phyloP scores from a whole-genome alignment of 2,797 vertebrate species.

The Poecilia gillii region DNA sequence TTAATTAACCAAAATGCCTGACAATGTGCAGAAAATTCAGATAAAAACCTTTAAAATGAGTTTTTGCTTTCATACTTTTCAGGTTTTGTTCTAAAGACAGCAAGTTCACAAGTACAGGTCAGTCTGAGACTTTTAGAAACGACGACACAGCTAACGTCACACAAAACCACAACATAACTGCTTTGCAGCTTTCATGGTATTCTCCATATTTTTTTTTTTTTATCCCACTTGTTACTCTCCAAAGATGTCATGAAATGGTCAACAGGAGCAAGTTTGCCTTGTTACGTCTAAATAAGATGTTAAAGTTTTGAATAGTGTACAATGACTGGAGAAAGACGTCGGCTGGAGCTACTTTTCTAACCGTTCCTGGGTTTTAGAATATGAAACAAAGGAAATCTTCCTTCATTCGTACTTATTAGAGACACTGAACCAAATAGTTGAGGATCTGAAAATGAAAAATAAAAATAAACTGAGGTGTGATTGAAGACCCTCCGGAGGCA shows the following conservation, averaged over 20 bases:
- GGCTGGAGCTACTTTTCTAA: background rate
- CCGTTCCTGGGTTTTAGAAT: background rate
- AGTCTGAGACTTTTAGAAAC: background rate
- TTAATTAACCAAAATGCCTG: background rate
- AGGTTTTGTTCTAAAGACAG: background rate
- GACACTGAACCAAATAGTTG: slow-evolving; percentile 29
- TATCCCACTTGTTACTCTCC: background rate
- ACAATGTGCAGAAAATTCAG: background rate
- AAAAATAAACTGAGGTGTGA: slow-evolving; percentile 76
- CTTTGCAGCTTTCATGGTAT: background rate
- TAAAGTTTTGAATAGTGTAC: background rate
- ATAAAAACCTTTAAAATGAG: background rate
- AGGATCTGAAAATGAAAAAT: slow-evolving; percentile 35
- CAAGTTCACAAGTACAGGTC: background rate
- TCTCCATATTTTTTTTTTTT: background rate
- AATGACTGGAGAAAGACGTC: background rate
- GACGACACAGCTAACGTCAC: background rate
- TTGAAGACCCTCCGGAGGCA: slow-evolving; percentile 72
- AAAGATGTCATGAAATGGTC: background rate
- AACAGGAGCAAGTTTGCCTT: background rate
- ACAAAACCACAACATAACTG: background rate
- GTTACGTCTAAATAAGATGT: background rate
- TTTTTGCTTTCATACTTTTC: background rate
- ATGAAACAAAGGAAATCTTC: background rate
- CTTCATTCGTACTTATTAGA: slow-evolving; percentile 53